Conservation (phyloP, 2,888 invertebrate genomes). For the Orchestes rusci region DNA sequence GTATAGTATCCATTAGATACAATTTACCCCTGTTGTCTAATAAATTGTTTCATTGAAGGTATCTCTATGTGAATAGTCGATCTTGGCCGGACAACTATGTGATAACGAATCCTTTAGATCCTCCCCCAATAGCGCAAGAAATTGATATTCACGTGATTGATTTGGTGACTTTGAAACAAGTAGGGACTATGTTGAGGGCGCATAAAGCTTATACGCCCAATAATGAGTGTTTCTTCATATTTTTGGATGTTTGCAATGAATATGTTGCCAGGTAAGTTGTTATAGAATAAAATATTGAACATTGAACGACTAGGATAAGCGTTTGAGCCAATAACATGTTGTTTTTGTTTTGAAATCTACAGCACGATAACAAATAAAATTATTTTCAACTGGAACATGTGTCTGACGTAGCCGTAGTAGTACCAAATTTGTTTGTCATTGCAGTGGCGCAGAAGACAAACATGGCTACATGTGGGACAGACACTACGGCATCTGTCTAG, state of each 20-base stretch:
- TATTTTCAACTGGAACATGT: too few relatives aligned
- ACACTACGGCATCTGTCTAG: conserved; percentile 71
- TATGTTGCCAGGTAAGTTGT: conserved; percentile 75
- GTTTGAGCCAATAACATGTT: too few relatives aligned
- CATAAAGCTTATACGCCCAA: conserved; percentile 80
- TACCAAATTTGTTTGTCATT: too few relatives aligned
- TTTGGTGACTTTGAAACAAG: conserved; percentile 63
- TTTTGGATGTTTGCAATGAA: conserved; percentile 72
- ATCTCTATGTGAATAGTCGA: conserved; percentile 74
- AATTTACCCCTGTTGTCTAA: background rate
- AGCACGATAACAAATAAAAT: too few relatives aligned
- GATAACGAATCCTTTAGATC: conserved; percentile 68
- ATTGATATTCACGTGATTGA: conserved; percentile 84
- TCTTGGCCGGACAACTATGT: conserved; percentile 73
- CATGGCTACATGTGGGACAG: conserved; percentile 81
- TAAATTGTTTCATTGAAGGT: conserved; percentile 44
- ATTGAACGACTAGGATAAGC: too few relatives aligned
- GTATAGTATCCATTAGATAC: conserved; percentile 35
- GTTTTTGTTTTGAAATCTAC: too few relatives aligned
- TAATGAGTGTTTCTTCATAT: conserved; percentile 81
- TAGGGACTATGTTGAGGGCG: conserved; percentile 69
- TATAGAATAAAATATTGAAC: too few relatives aligned
- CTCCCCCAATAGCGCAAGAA: conserved; percentile 79
- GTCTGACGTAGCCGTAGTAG: too few relatives aligned
- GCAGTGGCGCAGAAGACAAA: conserved; percentile 77